A percentile compares a stretch with the other conserved stretches of the same genome.
Evolutionary conservation across 1,140 invertebrate genomes (phyloP).

Genomic region (Nephotettix cincticeps): DNA sequence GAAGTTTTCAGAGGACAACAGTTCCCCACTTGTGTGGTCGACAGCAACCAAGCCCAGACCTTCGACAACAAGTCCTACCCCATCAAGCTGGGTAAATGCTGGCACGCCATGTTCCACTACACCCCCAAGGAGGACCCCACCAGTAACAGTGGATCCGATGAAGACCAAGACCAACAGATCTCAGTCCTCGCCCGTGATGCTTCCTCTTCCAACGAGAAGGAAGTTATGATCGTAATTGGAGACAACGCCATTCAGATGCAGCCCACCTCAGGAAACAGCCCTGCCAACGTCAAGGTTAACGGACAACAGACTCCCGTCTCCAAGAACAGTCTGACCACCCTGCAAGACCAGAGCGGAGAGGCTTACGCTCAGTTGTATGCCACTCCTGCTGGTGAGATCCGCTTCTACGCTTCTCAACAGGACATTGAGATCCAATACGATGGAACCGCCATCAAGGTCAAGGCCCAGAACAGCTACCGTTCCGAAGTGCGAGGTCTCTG

Average conservation of each 20-base stretch:
- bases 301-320: slow-evolving; percentile 41
- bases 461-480: slow-evolving; percentile 47
- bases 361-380: slow-evolving; percentile 53
- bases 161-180: slow-evolving; percentile 39
- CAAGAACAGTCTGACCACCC: slow-evolving; percentile 34
- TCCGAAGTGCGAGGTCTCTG: slow-evolving; percentile 60
- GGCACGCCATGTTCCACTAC: slow-evolving; percentile 60
- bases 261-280: slow-evolving; percentile 28
- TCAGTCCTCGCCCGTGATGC: slow-evolving; percentile 48
- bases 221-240: slow-evolving; percentile 48
- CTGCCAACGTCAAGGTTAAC: slow-evolving; percentile 45
- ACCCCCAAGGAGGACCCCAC: slow-evolving; percentile 44
- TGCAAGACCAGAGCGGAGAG: slow-evolving; percentile 39
- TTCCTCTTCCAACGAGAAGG: slow-evolving; percentile 31
- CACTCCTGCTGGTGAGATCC: slow-evolving; percentile 46
- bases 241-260: slow-evolving; percentile 40
- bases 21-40: slow-evolving; percentile 55
- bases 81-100: slow-evolving; percentile 53
- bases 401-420: slow-evolving; percentile 52
- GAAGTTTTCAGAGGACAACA: neutral
- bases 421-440: slow-evolving; percentile 55
- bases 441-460: slow-evolving; percentile 50
- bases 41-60: slow-evolving; percentile 54
- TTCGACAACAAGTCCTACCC: slow-evolving; percentile 61
- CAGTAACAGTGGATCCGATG: slow-evolving; percentile 30